phyloP scores from a whole-genome alignment of 2,888 invertebrate species.

The Apeira syringaria region DNA sequence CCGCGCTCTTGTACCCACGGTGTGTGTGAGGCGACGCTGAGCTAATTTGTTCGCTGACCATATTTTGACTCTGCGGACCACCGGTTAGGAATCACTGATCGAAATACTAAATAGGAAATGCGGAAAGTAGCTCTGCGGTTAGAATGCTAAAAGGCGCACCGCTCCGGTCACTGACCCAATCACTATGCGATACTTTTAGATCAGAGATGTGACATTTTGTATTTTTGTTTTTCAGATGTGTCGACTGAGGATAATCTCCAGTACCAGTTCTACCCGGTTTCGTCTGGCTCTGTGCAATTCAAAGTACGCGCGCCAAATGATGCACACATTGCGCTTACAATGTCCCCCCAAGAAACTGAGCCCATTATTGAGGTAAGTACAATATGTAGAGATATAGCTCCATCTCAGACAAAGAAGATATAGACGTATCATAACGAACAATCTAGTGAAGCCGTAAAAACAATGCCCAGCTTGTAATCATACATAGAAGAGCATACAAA shows the following conservation, averaged over 20 bases:
- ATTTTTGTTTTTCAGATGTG: conserved; percentile 85
- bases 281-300: conserved; percentile 88
- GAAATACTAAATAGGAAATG: conserved; percentile 41
- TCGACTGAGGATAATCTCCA: conserved; percentile 91
- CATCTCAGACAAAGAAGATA: too few species aligned
- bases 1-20: too few species aligned
- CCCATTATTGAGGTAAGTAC: conserved; percentile 92
- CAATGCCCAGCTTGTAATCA: too few species aligned
- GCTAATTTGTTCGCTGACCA: too few species aligned
- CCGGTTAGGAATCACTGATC: too few species aligned
- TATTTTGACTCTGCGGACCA: too few species aligned
- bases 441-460: too few species aligned
- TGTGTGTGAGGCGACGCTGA: too few species aligned
- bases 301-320: conserved; percentile 91
- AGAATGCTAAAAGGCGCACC: conserved; percentile 36
- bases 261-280: conserved; percentile 91
- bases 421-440: too few species aligned
- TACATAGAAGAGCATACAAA: too few species aligned
- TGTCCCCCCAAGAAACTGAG: conserved; percentile 86
- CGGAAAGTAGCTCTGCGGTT: conserved; percentile 35
- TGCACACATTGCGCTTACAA: conserved; percentile 92
- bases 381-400: too few species aligned
- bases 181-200: conserved; percentile 28
- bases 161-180: conserved; percentile 27
- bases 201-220: conserved; percentile 12